These are phyloP conservation scores for Cichladusa arquata DNA, from an alignment of 2,113 vertebrate genomes.

Conservation along the genomic window DNA sequence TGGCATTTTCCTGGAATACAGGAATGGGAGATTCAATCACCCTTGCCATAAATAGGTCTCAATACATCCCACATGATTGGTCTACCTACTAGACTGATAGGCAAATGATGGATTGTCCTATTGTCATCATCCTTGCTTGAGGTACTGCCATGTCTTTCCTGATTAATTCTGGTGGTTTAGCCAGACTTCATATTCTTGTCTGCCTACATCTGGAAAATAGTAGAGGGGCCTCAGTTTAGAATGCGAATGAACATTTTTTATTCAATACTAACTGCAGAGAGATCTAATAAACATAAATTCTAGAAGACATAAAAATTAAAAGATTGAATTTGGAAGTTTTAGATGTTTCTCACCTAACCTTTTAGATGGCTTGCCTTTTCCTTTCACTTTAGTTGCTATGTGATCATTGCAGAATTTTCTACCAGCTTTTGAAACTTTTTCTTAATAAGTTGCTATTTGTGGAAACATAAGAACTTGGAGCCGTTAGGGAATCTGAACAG, in stretches of 20 bases:
- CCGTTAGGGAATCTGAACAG: not conserved
- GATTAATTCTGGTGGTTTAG: not conserved
- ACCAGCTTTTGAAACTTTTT: not conserved
- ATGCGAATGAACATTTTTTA: not conserved
- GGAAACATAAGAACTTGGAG: not conserved
- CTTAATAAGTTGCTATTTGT: not conserved
- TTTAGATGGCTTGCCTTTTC: not conserved
- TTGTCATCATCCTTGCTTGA: not conserved
- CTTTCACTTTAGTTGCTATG: not conserved
- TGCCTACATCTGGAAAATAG: not conserved
- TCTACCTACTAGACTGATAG: not conserved
- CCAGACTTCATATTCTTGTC: not conserved
- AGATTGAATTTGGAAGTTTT: not conserved
- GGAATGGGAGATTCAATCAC: not conserved
- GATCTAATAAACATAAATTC: not conserved
- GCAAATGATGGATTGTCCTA: not conserved
- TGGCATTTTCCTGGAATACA: not conserved
- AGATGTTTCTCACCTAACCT: not conserved
- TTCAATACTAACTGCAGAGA: not conserved
- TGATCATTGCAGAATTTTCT: not conserved
- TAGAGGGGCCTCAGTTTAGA: not conserved
- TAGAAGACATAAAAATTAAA: not conserved
- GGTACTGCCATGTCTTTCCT: not conserved
- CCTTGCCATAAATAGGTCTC: not conserved
- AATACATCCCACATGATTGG: not conserved